phyloP scores from a whole-genome alignment of 1,140 invertebrate genomes.

The Platyscapa corneri region DNA sequence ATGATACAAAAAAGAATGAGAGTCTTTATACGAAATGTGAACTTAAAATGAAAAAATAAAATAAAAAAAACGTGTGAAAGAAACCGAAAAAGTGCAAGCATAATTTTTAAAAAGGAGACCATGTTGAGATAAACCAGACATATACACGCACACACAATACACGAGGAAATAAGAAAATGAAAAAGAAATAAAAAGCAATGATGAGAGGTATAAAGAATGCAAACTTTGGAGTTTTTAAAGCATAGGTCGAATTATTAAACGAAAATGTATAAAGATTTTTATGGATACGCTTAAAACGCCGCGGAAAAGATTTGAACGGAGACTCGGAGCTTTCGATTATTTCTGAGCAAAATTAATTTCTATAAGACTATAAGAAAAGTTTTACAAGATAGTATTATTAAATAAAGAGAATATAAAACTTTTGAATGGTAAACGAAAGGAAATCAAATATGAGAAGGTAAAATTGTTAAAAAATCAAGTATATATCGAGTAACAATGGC shows the following conservation, averaged over 20 bases:
- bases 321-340: not conserved
- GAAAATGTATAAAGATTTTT: constrained; percentile 49
- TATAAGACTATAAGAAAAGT: constrained; percentile 36
- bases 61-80: not conserved
- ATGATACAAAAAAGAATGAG: constrained; percentile 42
- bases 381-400: constrained; percentile 24
- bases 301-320: constrained; percentile 22
- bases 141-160: constrained; percentile 44
- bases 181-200: not conserved
- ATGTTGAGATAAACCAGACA: constrained; percentile 22
- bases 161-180: not conserved
- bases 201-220: not conserved
- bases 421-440: not conserved
- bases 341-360: constrained; percentile 4
- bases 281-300: constrained; percentile 26
- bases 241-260: constrained; percentile 43
- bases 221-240: constrained; percentile 17
- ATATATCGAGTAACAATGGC: constrained; percentile 20
- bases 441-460: not conserved
- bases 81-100: constrained; percentile 17
- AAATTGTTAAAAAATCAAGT: constrained; percentile 25
- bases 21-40: constrained; percentile 27
- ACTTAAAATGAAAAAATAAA: constrained; percentile 12
- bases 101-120: not conserved
- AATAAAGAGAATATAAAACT: not conserved